These are phyloP conservation scores for Eristalinus sepulchralis DNA, from an alignment of 2,888 invertebrate genomes.

Conservation along the genomic window DNA sequence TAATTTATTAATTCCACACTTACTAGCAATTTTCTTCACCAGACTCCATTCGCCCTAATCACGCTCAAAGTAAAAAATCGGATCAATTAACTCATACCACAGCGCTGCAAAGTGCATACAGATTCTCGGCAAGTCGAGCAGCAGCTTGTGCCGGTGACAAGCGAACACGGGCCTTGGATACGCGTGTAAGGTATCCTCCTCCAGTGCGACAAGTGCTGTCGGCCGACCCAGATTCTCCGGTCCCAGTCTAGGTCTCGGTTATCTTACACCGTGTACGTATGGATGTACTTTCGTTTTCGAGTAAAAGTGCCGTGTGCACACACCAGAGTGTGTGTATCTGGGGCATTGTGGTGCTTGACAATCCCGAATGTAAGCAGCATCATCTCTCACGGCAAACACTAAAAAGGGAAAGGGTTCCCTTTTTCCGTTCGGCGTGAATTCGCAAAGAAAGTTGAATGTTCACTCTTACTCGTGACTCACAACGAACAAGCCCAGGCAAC, in stretches of 20 bases:
- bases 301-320: slow-evolving; percentile 39
- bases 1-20: slow-evolving; percentile 51
- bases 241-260: slow-evolving; percentile 26
- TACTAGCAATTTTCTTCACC: slow-evolving; percentile 38
- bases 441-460: slow-evolving; percentile 57
- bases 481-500: background rate
- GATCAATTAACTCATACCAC: slow-evolving; percentile 45
- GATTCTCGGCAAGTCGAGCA: slow-evolving; percentile 4
- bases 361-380: background rate
- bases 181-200: slow-evolving; percentile 5
- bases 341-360: slow-evolving; percentile 53
- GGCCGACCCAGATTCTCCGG: slow-evolving; percentile 52
- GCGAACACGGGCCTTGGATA: slow-evolving; percentile 19
- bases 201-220: slow-evolving; percentile 52
- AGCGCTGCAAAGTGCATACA: background rate
- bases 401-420: slow-evolving; percentile 60
- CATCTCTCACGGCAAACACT: background rate
- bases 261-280: slow-evolving; percentile 37
- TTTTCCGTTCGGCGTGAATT: slow-evolving; percentile 3
- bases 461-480: background rate
- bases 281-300: slow-evolving; percentile 64
- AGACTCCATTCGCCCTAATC: slow-evolving; percentile 50
- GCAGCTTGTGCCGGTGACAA: slow-evolving; percentile 45
- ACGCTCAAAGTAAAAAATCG: slow-evolving; percentile 19
- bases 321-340: slow-evolving; percentile 22